phyloP scores from a whole-genome alignment of 2,113 vertebrate species.

The Bufo gargarizans region DNA sequence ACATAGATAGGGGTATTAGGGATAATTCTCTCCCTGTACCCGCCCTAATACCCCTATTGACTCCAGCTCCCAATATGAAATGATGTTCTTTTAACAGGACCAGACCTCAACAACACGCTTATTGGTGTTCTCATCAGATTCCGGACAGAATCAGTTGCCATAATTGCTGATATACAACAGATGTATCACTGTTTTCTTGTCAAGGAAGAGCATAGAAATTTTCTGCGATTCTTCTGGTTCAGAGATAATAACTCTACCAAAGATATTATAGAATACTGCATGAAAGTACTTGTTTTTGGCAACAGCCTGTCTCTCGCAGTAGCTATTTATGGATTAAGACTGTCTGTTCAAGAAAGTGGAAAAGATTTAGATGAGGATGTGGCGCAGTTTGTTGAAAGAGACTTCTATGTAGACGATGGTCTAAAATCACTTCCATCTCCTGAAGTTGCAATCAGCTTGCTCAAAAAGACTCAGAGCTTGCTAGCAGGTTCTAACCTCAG shows the following conservation, averaged over 20 bases:
- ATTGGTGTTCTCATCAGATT: neutral
- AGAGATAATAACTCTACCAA: too few species aligned
- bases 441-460: neutral
- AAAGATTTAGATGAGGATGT: neutral
- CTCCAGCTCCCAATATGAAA: too few species aligned
- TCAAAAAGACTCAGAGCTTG: neutral
- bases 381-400: neutral
- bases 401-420: neutral
- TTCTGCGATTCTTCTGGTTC: too few species aligned
- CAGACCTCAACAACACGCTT: neutral
- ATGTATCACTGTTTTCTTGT: neutral
- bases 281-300: too few species aligned
- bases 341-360: neutral
- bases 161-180: neutral
- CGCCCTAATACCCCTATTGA: too few species aligned
- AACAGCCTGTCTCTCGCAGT: neutral
- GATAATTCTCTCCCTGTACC: too few species aligned
- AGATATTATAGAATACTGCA: too few species aligned
- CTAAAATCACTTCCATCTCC: neutral
- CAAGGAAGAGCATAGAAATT: neutral
- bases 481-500: neutral
- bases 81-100: too few species aligned
- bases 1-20: too few species aligned
- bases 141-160: neutral
- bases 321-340: neutral